Evolutionary conservation across 2,797 vertebrate genomes (phyloP), one percentile per base, ranked within the genome.

Genomic region (Lophura swinhoii): DNA sequence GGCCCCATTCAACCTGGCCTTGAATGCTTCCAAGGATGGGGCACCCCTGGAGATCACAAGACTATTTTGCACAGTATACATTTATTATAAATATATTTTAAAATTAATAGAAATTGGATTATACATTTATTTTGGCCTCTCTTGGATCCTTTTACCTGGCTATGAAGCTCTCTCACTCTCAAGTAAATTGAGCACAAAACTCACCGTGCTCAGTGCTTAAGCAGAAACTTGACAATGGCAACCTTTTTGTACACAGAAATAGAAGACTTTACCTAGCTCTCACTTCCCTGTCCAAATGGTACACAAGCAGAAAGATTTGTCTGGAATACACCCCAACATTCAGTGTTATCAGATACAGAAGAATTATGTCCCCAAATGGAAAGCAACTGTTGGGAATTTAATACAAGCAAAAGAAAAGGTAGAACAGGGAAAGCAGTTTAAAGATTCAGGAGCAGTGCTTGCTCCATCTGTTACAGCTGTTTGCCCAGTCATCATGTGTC

Each of bases 401-500:
- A 79, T 39, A 48, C 10, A 18, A 83, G 16, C 41, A 39, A 59
- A 53, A 37, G 18, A 83, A 31, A 85, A 48, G 21, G n/a, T 43
- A 46, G 41, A 87, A 41, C 15, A 1, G 35, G 46, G 48, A 87
- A 84, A 85, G 35, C 58, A 33, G 24, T 55, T 87, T 37, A 39
- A 60, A 77, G 71, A 87, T 63, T 66, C 58, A n/a, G 72, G 17
- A 91, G 26, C 62, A 77, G 28, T 6, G 0, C 49, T 37, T 87
- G 62, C 26, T 60, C 68, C 72, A 74, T 46, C 88, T 87, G 75
- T 70, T 88, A 60, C 0, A 6, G 77, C 7, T 77, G 29, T 93
- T 91, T 91, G 83, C 71, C 88, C 81, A 83, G 88, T n/a, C 67
- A 49, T 68, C 60, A 55, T 79, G 79, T 73, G 49, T 66, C 84